Conservation (phyloP, 2,797 vertebrate species). For the Lithobates sylvaticus region DNA sequence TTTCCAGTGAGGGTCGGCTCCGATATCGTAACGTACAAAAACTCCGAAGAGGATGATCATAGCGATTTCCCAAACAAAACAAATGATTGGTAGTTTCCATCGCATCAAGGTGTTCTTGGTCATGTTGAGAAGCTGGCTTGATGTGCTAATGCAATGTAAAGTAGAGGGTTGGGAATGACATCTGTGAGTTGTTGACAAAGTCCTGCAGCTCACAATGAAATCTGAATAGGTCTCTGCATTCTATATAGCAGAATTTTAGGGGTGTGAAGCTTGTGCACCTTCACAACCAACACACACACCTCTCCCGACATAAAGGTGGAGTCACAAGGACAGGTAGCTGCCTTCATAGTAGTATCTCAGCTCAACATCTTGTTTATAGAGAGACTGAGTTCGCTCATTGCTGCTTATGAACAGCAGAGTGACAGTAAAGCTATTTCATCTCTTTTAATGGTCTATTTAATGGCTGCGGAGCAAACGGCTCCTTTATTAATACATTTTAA, state of each 20-base stretch:
- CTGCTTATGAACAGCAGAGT: neutral
- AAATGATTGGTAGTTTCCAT: constrained; percentile 83
- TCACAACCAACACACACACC: constrained; percentile 21
- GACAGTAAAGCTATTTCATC: constrained; percentile 7
- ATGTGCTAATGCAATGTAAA: neutral
- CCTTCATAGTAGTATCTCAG: constrained; percentile 1
- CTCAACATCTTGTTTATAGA: neutral
- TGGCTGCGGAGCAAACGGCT: no score
- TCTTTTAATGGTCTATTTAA: neutral
- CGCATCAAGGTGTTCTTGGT: constrained; percentile 85
- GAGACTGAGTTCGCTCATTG: neutral
- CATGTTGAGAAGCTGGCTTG: constrained; percentile 63
- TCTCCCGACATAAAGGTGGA: constrained; percentile 21
- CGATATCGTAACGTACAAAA: constrained; percentile 85
- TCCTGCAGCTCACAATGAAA: neutral
- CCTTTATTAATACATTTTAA: no score
- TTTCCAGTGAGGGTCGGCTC: constrained; percentile 82
- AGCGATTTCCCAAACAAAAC: constrained; percentile 86
- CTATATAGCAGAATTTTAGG: constrained; percentile 41
- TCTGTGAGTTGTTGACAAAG: neutral
- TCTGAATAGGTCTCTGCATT: neutral
- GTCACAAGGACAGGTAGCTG: neutral
- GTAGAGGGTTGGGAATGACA: neutral
- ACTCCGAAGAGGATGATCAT: constrained; percentile 93
- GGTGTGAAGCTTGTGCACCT: constrained; percentile 19